Base-by-base conservation (phyloP, 2,797 vertebrate species). In the Leptodon cayanensis region DNA sequence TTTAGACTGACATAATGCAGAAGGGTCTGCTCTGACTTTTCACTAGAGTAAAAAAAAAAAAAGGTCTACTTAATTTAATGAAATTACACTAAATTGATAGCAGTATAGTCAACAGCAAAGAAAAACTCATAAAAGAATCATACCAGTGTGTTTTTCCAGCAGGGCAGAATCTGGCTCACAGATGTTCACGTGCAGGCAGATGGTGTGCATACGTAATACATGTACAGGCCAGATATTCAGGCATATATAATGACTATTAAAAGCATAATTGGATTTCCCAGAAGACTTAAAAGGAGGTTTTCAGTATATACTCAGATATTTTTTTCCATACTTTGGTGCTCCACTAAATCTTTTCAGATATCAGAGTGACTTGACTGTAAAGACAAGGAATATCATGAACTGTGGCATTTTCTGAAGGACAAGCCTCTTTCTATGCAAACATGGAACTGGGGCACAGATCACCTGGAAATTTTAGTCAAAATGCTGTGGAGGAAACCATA, bases 171-270 rank as follows among this genome's bases (percentile, higher is more conserved):
- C 89, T 90, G 89, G 28, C 44, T 90, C 50, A 73, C 83, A 95
- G 95, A 90, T 94, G 90, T 91, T 83, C 88, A 79, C 0, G 2
- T 70, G 76, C 82, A 89, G 78, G 81, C 91, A 95, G 89, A 84
- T 87, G 78, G 74, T 0, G 1, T 62, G 58, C 59, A 35, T 26
- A 20, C 13, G 5, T 87, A 74, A 71, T 47, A 71, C n/a, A 50
- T 29, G 49, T 49, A 71, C 55, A 81, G 85, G 59, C 70, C 54
- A 81, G 42, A 89, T 58, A 94, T 47, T 70, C 39, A 73, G 86
- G 54, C 57, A 65, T 39, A 62, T 77, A 83, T 16, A 91, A 58
- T 66, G 92, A 79, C 39, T 86, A 31, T 65, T 76, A 76, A 76
- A 87, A 79, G 25, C 13, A 26, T 89, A 24, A 76, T 16, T 72